A percentile compares a stretch with the other conserved stretches of the same genome.
Evolutionary conservation across 2,888 invertebrate species (phyloP).

Genomic region (Sminthurides aquaticus): DNA sequence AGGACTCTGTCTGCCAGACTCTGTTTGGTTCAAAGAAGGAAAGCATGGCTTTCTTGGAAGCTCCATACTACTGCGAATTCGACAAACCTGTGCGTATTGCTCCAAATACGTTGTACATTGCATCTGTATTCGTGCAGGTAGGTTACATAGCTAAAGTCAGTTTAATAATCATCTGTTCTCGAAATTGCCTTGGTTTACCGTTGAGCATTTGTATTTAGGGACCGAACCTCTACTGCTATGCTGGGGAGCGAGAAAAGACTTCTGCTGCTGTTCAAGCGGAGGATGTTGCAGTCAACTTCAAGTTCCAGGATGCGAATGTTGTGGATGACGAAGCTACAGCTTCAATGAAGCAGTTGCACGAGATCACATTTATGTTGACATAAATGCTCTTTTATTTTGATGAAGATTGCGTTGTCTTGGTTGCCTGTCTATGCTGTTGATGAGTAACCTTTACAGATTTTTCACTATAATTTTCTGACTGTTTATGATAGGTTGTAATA

Average conservation of each 20-base stretch:
- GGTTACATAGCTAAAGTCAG: no score
- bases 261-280: slow-evolving; percentile 11
- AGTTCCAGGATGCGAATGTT: slow-evolving; percentile 20
- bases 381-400: no score
- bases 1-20: slow-evolving; percentile 16
- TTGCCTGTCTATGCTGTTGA: no score
- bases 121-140: slow-evolving; percentile 19
- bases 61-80: slow-evolving; percentile 22
- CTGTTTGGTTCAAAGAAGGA: slow-evolving; percentile 20
- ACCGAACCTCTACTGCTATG: slow-evolving; percentile 20
- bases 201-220: slow-evolving; percentile 10
- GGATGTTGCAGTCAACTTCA: slow-evolving; percentile 18
- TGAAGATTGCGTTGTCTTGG: no score
- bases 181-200: no score
- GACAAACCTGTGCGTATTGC: slow-evolving; percentile 22
- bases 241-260: slow-evolving; percentile 17
- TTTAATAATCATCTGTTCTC: no score
- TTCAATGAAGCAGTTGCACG: slow-evolving; percentile 19
- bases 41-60: slow-evolving; percentile 17
- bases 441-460: no score
- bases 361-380: slow-evolving; percentile 20
- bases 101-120: slow-evolving; percentile 17
- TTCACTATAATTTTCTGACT: no score
- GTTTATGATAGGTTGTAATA: no score
- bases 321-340: slow-evolving; percentile 21